A percentile compares a stretch with the other conserved stretches of the same genome.
Conservation (phyloP, 2,888 invertebrate species). For the Morpho helenor region DNA sequence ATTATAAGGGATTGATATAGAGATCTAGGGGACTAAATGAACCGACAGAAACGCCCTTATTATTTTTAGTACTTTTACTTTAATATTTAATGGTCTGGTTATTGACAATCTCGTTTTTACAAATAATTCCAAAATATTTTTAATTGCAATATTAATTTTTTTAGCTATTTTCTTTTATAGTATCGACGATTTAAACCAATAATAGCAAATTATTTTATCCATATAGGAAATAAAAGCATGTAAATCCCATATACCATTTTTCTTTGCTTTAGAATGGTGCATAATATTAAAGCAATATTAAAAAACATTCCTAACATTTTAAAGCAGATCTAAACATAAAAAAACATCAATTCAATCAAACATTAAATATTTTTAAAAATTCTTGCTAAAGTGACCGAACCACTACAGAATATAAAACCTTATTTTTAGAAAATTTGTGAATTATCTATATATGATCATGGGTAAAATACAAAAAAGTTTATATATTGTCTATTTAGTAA, state of each 20-base stretch:
- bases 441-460: not conserved
- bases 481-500: no score
- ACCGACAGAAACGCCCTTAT: not conserved
- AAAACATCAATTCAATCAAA: not conserved
- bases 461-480: no score
- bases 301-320: constrained; percentile 10
- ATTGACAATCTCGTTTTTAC: not conserved
- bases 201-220: no score
- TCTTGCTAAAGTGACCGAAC: constrained; percentile 19
- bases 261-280: no score
- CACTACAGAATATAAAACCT: constrained; percentile 6
- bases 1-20: constrained; percentile 16
- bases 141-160: no score
- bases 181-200: no score
- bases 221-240: no score
- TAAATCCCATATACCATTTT: no score
- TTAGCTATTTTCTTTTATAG: no score
- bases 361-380: constrained; percentile 4
- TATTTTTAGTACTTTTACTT: no score
- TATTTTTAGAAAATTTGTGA: not conserved
- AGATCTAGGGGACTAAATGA: constrained; percentile 24
- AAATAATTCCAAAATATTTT: no score
- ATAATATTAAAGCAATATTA: constrained; percentile 1
- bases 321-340: not conserved
- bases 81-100: constrained; percentile 10